A percentile compares a stretch with the other conserved stretches of the same genome.
Evolutionary conservation across 2,797 vertebrate genomes (phyloP).

Genomic region (Spondyliosoma cantharus): DNA sequence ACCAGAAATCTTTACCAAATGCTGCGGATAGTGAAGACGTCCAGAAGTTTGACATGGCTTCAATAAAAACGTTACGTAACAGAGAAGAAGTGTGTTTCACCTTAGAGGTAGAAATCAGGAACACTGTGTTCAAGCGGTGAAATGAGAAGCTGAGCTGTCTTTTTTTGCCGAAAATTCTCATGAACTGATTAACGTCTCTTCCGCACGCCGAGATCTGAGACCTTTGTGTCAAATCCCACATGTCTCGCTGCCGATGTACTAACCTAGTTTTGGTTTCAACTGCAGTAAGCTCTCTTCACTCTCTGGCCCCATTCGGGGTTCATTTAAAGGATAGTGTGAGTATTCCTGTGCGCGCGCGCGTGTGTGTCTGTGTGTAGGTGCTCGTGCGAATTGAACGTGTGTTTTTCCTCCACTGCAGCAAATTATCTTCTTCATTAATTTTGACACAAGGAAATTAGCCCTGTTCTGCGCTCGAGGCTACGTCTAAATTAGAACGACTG

Average conservation of each 20-base stretch:
- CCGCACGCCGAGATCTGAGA: conserved; percentile 38
- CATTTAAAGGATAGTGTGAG: conserved; percentile 65
- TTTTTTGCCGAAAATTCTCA: conserved; percentile 33
- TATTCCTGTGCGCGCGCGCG: conserved; percentile 12
- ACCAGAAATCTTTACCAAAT: background rate
- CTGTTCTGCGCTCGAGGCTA: conserved; percentile 75
- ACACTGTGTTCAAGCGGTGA: background rate
- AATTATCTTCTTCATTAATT: conserved; percentile 84
- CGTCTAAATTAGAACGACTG: conserved; percentile 75
- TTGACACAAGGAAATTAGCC: conserved; percentile 78
- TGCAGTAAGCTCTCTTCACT: conserved; percentile 52
- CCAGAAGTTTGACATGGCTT: background rate
- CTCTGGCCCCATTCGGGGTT: conserved; percentile 64
- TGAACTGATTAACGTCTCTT: conserved; percentile 24
- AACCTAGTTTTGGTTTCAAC: conserved; percentile 71
- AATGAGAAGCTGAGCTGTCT: conserved; percentile 16
- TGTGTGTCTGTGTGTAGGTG: conserved; percentile 24
- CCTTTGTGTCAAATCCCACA: conserved; percentile 54
- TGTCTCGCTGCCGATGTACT: conserved; percentile 53
- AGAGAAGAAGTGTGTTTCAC: background rate
- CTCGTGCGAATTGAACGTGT: conserved; percentile 25
- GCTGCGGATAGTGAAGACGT: background rate
- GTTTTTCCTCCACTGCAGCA: conserved; percentile 64
- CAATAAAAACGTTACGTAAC: background rate
- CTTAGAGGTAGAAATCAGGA: background rate